Base-by-base conservation (phyloP, 1,140 invertebrate genomes). In the Hypsibius dujardini region DNA sequence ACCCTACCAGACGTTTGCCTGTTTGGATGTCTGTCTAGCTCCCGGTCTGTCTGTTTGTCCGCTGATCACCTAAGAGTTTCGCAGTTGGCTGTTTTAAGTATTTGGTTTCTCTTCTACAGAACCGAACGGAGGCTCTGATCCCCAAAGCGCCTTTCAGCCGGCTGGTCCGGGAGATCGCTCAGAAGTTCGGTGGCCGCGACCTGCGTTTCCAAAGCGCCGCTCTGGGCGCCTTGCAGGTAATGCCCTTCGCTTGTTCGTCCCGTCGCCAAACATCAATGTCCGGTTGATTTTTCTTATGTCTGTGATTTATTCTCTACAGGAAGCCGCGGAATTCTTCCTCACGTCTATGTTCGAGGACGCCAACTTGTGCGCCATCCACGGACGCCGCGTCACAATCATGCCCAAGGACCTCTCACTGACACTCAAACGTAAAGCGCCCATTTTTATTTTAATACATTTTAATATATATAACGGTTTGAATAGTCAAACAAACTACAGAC, bases 391-490 rank as follows among this genome's bases (percentile, higher is more conserved):
- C 56, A 74, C 73, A n/a, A 50, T 74, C 47, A 74, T 74, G 73
- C 73, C 73, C 1, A 72, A 47, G 70, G 73, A 74, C 2, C 59
- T 74, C 3, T 73, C 75, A 46, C 71, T 76, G 46, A 75, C 74
- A n/a, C 50, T 56, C 28, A 28, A 28, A 28, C 28, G 28, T 28
- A 28, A 28, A 28, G 28, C 28, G 28, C 28, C 28, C 28, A 28
- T 28, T 28, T 28, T 28, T 28, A 0, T 28, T 28, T 28, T 28
- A 28, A 28, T 28, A 28, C 28, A 28, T 28, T 28, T 28, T 28
- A 28, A 28, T 28, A 28, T 28, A 28, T 28, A 28, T 28, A 28
- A 28, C 28, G 28, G 28, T 28, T 28, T 28, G 28, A 28, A 28
- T 28, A 28, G 28, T 28, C 28, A 28, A 28, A 28, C 28, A 28